These are phyloP conservation scores for Dermolepida albohirtum DNA, from an alignment of 2,888 invertebrate species.

Conservation along the genomic window DNA sequence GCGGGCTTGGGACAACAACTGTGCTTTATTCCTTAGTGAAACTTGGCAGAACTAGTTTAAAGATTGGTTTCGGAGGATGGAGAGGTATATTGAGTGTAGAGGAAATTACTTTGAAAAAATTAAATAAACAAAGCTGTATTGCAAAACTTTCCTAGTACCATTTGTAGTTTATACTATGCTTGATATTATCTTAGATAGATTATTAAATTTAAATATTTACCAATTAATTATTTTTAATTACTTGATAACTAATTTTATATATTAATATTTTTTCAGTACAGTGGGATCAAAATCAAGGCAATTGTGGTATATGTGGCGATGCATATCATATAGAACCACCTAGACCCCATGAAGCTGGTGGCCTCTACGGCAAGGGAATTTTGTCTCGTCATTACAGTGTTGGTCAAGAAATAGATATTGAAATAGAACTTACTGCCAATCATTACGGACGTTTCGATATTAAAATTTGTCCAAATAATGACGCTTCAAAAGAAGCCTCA, in stretches of 20 bases:
- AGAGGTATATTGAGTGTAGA: too few relatives aligned
- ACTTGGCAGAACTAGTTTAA: too few relatives aligned
- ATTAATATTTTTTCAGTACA: conserved; percentile 72
- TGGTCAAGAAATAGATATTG: conserved; percentile 89
- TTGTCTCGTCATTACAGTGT: conserved; percentile 83
- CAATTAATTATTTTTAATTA: too few relatives aligned
- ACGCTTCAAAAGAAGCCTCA: conserved; percentile 80
- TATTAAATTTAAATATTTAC: too few relatives aligned
- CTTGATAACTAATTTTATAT: background rate
- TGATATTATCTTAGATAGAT: too few relatives aligned
- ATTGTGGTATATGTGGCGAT: conserved; percentile 93
- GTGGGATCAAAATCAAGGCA: conserved; percentile 87
- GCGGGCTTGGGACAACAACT: too few relatives aligned
- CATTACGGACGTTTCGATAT: conserved; percentile 90
- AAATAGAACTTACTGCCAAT: conserved; percentile 89
- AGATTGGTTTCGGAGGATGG: too few relatives aligned
- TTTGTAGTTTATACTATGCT: too few relatives aligned
- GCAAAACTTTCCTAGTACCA: too few relatives aligned
- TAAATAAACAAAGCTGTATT: too few relatives aligned
- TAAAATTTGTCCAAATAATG: conserved; percentile 87
- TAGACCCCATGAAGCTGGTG: conserved; percentile 90
- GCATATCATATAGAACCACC: conserved; percentile 78
- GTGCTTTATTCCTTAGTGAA: too few relatives aligned
- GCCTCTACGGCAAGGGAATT: conserved; percentile 87
- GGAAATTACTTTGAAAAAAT: too few relatives aligned